Percentiles rank a stretch among this genome's conserved stretches.
phyloP scores from a whole-genome alignment of 64 coral and sea anemone genomes.

The Stylophora pistillata region DNA sequence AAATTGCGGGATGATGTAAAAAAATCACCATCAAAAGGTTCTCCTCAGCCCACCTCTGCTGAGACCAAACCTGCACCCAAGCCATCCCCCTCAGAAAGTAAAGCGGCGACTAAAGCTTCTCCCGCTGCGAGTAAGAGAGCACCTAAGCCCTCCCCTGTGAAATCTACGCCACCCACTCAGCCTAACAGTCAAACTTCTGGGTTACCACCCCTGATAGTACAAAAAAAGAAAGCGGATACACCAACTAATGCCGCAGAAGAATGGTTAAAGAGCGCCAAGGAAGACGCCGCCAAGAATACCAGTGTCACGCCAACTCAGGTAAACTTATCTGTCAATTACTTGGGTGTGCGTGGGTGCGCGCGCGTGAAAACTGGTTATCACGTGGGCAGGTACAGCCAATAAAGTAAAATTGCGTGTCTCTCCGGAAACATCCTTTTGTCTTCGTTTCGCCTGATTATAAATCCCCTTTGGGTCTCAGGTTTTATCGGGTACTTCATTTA shows the following conservation, averaged over 20 bases:
- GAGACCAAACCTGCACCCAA: conserved; percentile 7
- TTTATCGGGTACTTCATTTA: too few relatives aligned
- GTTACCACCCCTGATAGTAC: conserved; percentile 7
- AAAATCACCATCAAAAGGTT: background rate
- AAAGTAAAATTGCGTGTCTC: too few relatives aligned
- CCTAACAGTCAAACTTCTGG: background rate
- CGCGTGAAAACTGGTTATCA: background rate
- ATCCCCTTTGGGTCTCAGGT: too few relatives aligned
- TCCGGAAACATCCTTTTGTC: too few relatives aligned
- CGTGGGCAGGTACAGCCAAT: background rate
- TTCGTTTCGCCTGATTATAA: too few relatives aligned
- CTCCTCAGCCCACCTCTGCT: background rate
- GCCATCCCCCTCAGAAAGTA: conserved; percentile 19
- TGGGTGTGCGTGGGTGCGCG: too few relatives aligned
- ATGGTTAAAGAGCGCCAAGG: conserved; percentile 90
- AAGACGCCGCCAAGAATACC: conserved; percentile 54
- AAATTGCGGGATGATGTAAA: conserved; percentile 35
- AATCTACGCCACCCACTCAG: conserved; percentile 5
- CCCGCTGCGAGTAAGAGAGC: background rate
- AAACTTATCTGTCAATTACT: background rate
- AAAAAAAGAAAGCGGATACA: conserved; percentile 18
- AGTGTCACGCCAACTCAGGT: conserved; percentile 37
- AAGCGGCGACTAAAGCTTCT: conserved; percentile 9
- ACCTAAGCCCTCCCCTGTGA: background rate
- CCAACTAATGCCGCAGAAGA: conserved; percentile 83